Percentiles rank a stretch among this genome's conserved stretches.
Conservation (phyloP, 2,113 vertebrate species). For the Nanorana parkeri region DNA sequence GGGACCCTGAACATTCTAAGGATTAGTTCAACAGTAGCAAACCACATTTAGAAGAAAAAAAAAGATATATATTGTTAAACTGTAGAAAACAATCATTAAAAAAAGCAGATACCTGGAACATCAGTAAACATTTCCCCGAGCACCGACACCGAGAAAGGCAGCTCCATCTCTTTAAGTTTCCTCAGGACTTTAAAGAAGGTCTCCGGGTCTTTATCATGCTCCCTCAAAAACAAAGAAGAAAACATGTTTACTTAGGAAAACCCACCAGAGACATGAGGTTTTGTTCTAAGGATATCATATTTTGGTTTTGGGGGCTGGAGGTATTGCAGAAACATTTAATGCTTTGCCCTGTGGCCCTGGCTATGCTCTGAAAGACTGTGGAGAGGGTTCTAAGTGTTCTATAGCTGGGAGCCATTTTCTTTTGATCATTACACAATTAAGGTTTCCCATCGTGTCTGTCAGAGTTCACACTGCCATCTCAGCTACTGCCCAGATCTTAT, state of each 20-base stretch:
- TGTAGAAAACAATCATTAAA: background rate
- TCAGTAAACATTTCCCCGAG: slow-evolving; percentile 90
- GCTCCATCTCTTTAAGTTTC: slow-evolving; percentile 80
- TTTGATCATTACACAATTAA: slow-evolving; percentile 43
- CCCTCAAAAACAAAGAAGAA: slow-evolving; percentile 89
- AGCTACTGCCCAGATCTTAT: slow-evolving; percentile 28
- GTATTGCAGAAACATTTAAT: slow-evolving; percentile 20
- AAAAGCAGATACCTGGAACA: slow-evolving; percentile 83
- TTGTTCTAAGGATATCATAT: slow-evolving; percentile 40
- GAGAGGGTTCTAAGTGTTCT: slow-evolving; percentile 41
- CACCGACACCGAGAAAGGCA: slow-evolving; percentile 84
- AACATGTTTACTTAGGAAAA: slow-evolving; percentile 42
- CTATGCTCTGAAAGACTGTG: background rate
- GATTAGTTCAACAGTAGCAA: background rate
- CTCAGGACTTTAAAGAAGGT: slow-evolving; percentile 89
- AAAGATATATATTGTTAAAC: background rate
- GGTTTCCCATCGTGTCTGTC: slow-evolving; percentile 39
- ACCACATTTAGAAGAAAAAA: slow-evolving; percentile 1
- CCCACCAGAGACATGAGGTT: slow-evolving; percentile 22
- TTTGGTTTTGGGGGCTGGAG: slow-evolving; percentile 39
- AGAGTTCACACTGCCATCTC: slow-evolving; percentile 18
- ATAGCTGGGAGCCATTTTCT: slow-evolving; percentile 16
- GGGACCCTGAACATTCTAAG: too few relatives aligned
- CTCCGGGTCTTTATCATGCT: slow-evolving; percentile 94
- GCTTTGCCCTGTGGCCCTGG: slow-evolving; percentile 3